Percentiles rank a stretch among this genome's conserved stretches.
Evolutionary conservation across 2,797 vertebrate species (phyloP).

Genomic region (Bovichtus variegatus): DNA sequence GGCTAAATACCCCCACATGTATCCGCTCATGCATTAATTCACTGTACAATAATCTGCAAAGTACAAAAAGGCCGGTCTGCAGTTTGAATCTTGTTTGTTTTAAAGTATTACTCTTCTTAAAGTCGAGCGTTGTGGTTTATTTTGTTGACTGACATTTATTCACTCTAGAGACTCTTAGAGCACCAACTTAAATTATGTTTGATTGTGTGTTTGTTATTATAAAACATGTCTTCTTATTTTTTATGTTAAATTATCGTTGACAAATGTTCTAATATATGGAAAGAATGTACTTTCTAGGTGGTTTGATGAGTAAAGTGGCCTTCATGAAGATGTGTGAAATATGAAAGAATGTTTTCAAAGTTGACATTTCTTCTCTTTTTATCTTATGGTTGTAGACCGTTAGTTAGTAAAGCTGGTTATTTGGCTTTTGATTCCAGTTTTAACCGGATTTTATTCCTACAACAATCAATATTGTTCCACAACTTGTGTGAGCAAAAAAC

Average conservation of each 20-base stretch:
- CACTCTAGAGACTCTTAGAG: background rate
- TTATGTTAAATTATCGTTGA: background rate
- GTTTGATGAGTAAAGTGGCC: slow-evolving; percentile 2
- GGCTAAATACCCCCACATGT: background rate
- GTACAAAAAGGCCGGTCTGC: background rate
- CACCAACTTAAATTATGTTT: background rate
- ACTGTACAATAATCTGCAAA: background rate
- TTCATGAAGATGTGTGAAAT: background rate
- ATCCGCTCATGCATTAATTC: background rate
- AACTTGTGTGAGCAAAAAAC: background rate
- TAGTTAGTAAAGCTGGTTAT: background rate
- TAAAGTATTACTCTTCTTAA: background rate
- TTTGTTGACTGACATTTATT: background rate
- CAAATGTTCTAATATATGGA: background rate
- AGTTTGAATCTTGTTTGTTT: background rate
- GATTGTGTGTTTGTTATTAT: slow-evolving; percentile 2
- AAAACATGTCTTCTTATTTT: background rate
- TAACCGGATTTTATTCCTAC: too few relatives aligned
- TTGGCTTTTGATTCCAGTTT: background rate
- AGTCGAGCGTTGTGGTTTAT: background rate
- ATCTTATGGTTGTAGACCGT: background rate
- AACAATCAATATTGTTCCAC: background rate
- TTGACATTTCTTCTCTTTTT: background rate
- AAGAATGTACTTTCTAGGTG: background rate
- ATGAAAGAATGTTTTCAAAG: background rate